Percentiles rank a stretch among this genome's conserved stretches.
Conservation (phyloP, 2,797 vertebrate species). For the Prunella strophiata region DNA sequence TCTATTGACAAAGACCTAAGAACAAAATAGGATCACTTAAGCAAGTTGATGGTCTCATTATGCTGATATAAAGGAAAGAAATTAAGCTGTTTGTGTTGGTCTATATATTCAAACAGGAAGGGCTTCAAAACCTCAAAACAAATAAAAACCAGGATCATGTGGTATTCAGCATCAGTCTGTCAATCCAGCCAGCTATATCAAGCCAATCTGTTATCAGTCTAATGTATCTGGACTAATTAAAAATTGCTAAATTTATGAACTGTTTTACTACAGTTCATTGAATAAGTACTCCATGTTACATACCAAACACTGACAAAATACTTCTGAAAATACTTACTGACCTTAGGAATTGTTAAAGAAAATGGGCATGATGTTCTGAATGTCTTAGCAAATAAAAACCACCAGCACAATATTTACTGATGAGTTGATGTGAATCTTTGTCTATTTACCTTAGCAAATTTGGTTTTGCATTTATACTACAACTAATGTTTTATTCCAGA, state of each 20-base stretch:
- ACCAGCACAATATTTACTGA: background rate
- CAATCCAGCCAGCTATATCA: background rate
- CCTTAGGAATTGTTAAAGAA: background rate
- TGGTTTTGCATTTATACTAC: background rate
- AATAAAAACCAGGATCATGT: background rate
- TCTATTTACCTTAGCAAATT: background rate
- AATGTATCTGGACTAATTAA: background rate
- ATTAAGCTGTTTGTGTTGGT: accelerated
- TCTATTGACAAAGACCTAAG: background rate
- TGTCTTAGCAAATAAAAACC: background rate
- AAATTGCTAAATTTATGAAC: background rate
- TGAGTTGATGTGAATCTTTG: background rate
- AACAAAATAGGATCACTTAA: background rate
- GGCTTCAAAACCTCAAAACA: background rate
- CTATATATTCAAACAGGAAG: background rate
- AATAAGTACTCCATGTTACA: background rate
- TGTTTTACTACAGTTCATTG: background rate
- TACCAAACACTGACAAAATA: background rate
- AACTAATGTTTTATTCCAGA: background rate
- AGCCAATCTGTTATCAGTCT: background rate
- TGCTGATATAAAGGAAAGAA: background rate
- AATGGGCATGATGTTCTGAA: background rate
- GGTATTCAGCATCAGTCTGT: background rate
- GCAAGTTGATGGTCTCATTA: background rate
- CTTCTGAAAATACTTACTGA: background rate